Evolutionary conservation across 2,888 invertebrate species (phyloP).

Genomic region (Alsophila aescularia): DNA sequence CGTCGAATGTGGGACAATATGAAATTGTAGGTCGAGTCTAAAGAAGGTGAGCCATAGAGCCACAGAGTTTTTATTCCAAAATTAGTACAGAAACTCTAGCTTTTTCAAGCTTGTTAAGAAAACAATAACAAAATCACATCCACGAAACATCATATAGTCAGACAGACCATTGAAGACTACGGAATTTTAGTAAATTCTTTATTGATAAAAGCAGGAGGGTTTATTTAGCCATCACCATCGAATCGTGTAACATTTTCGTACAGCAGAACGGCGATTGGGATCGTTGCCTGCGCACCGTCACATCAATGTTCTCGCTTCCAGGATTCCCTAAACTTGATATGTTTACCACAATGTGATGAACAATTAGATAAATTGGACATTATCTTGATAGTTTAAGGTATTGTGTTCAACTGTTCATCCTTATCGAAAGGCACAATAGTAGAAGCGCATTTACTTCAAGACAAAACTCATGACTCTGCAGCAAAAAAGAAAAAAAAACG

Average conservation of each 20-base stretch:
- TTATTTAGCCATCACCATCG: conserved; percentile 49
- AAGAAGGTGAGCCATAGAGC: too few species aligned
- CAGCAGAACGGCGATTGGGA: conserved; percentile 71
- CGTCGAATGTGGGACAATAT: too few species aligned
- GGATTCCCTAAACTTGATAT: conserved; percentile 70
- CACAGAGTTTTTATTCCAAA: too few species aligned
- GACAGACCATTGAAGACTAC: too few species aligned
- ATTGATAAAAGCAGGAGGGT: conserved; percentile 2
- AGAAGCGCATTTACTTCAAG: background rate
- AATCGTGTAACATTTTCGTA: conserved; percentile 64
- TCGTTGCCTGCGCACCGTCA: conserved; percentile 76
- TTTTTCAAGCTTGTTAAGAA: too few species aligned
- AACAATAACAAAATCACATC: too few species aligned
- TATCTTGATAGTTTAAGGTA: conserved; percentile 1
- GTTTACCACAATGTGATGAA: conserved; percentile 71
- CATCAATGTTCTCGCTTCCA: conserved; percentile 64
- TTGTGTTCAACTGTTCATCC: conserved; percentile 3
- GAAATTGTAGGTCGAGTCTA: too few species aligned
- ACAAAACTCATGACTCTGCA: background rate
- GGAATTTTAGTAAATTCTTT: too few species aligned
- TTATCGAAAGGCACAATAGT: background rate
- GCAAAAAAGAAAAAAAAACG: background rate
- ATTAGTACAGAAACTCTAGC: too few species aligned
- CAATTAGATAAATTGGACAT: conserved; percentile 40
- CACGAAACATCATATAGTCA: too few species aligned